Conservation (phyloP, 2,888 invertebrate genomes). For the Tiliacea citrago region DNA sequence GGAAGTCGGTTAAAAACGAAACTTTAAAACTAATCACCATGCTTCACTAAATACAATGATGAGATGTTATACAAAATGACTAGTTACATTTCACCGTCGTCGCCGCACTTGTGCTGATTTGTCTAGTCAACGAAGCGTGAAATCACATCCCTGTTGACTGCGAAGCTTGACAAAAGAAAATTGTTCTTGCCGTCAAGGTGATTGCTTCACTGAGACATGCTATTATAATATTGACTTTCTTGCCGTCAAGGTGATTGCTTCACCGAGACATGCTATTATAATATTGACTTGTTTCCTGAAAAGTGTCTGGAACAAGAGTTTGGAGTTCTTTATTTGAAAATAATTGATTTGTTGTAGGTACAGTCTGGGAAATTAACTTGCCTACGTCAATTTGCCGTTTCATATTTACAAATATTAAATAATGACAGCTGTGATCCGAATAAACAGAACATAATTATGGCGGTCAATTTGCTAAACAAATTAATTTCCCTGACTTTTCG, state of each 20-base stretch:
- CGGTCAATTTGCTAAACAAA: too few species aligned
- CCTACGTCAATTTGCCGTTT: too few species aligned
- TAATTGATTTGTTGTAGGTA: neutral
- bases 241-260: constrained; percentile 72
- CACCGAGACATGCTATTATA: constrained; percentile 65
- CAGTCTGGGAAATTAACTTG: too few species aligned
- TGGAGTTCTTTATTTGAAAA: constrained; percentile 2
- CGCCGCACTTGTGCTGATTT: constrained; percentile 64
- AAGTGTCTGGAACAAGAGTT: constrained; percentile 1
- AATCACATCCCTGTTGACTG: constrained; percentile 78
- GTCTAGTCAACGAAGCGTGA: constrained; percentile 74
- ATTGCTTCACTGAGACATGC: constrained; percentile 69
- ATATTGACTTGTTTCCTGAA: too few species aligned
- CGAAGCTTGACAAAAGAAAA: constrained; percentile 76
- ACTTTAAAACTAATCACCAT: constrained; percentile 24
- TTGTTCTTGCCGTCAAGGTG: constrained; percentile 72
- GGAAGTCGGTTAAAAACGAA: neutral
- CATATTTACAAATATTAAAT: too few species aligned
- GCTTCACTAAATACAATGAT: constrained; percentile 56
- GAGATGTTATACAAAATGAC: constrained; percentile 53
- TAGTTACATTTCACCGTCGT: constrained; percentile 57
- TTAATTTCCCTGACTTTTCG: too few species aligned
- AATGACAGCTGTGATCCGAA: too few species aligned
- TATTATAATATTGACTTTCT: too few species aligned
- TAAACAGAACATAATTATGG: too few species aligned